Conservation (phyloP, 2,888 invertebrate species). For the Rhingia rostrata region DNA sequence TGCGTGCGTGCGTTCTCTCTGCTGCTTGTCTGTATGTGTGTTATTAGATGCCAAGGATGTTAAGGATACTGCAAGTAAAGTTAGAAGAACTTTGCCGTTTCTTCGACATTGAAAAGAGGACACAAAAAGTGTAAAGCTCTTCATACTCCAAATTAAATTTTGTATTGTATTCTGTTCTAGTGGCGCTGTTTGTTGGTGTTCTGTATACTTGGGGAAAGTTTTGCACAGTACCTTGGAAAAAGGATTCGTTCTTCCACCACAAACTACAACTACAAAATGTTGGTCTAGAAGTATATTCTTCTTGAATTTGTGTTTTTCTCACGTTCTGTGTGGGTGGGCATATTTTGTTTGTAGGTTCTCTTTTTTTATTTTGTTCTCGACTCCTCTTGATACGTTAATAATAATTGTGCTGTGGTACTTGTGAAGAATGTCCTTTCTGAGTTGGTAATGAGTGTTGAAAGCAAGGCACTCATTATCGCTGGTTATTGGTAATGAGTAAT, state of each 20-base stretch:
- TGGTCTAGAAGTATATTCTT: constrained; percentile 57
- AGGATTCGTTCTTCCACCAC: constrained; percentile 37
- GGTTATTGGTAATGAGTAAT: constrained; percentile 61
- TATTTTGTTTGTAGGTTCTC: constrained; percentile 39
- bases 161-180: constrained; percentile 56
- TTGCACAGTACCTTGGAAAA: constrained; percentile 60
- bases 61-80: constrained; percentile 64
- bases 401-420: constrained; percentile 64
- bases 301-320: constrained; percentile 68
- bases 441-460: constrained; percentile 67
- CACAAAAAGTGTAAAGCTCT: constrained; percentile 60
- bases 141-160: constrained; percentile 69
- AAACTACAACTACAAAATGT: constrained; percentile 22
- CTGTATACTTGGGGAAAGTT: constrained; percentile 61
- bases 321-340: constrained; percentile 59
- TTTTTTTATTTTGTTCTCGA: constrained; percentile 26
- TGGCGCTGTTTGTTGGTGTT: constrained; percentile 50
- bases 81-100: constrained; percentile 65
- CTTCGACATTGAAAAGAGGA: constrained; percentile 71
- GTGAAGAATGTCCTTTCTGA: constrained; percentile 69
- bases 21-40: constrained; percentile 25
- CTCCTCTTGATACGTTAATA: constrained; percentile 66
- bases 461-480: constrained; percentile 67
- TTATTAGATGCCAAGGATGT: constrained; percentile 71
- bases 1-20: neutral